Percentiles rank a stretch among this genome's conserved stretches.
Evolutionary conservation across 1,140 invertebrate species (phyloP).

Genomic region (Hycleus phaleratus): DNA sequence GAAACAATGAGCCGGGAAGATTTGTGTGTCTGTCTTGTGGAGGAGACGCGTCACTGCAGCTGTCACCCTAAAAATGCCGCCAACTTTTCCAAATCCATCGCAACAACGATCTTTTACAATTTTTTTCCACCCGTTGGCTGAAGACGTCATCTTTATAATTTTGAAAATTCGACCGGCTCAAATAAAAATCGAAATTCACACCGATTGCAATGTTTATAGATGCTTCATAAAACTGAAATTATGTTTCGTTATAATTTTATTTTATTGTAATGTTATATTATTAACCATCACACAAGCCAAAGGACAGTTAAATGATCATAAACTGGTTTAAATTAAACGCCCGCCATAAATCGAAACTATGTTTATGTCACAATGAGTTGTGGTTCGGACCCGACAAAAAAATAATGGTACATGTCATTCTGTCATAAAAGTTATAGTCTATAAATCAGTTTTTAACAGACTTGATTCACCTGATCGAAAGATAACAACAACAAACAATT

Average conservation of each 20-base stretch:
- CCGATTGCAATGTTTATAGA: no score
- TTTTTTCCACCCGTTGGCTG: no score
- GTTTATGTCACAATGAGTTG: conserved; percentile 22
- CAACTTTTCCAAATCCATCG: no score
- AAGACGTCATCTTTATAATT: no score
- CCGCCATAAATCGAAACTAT: conserved; percentile 21
- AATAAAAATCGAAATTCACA: no score
- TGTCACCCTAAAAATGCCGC: conserved; percentile 20
- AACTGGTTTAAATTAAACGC: conserved; percentile 27
- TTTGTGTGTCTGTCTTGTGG: conserved; percentile 32
- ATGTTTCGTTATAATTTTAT: no score
- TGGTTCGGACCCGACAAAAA: conserved; percentile 18
- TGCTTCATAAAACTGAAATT: no score
- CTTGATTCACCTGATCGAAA: conserved; percentile 9
- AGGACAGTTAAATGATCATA: conserved; percentile 21
- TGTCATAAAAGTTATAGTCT: conserved; percentile 31
- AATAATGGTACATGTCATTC: conserved; percentile 26
- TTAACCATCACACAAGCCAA: neutral
- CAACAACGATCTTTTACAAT: no score
- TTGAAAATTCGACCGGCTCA: no score
- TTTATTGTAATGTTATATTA: no score
- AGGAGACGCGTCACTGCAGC: conserved; percentile 28
- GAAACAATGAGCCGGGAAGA: conserved; percentile 35
- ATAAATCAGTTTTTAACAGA: conserved; percentile 31
- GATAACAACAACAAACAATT: conserved; percentile 9